These are phyloP conservation scores for Pycnonotus jocosus DNA, from an alignment of 2,113 vertebrate species.

Conservation along the genomic window DNA sequence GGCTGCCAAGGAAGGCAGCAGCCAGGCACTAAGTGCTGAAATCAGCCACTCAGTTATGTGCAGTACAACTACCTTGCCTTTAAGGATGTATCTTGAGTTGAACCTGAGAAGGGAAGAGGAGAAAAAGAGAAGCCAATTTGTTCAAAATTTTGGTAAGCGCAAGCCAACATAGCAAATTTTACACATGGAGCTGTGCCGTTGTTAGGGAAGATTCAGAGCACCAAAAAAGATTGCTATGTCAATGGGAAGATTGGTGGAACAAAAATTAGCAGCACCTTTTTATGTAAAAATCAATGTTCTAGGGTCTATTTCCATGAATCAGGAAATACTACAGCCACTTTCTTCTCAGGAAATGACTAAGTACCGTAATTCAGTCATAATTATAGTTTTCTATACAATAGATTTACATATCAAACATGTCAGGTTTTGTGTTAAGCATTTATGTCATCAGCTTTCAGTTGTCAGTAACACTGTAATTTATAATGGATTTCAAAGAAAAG, in stretches of 20 bases:
- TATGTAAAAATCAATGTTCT: constrained; percentile 54
- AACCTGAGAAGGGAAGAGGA: neutral
- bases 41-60: neutral
- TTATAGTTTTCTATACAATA: constrained; percentile 48
- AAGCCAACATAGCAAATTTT: neutral
- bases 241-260: constrained; percentile 6
- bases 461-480: constrained; percentile 39
- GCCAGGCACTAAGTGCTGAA: neutral
- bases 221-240: neutral
- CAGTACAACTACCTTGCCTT: neutral
- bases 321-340: constrained; percentile 33
- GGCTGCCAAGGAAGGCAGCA: neutral
- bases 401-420: constrained; percentile 46
- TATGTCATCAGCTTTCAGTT: constrained; percentile 41
- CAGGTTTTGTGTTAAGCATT: constrained; percentile 37
- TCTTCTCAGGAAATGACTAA: constrained; percentile 56
- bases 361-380: constrained; percentile 49
- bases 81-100: neutral
- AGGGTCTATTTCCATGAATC: constrained; percentile 54
- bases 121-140: neutral
- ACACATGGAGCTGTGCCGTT: neutral
- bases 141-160: neutral
- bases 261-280: constrained; percentile 60
- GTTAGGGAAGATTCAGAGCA: constrained; percentile 19
- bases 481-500: constrained; percentile 12